A percentile compares a stretch with the other conserved stretches of the same genome.
Conservation (phyloP, 2,888 invertebrate species). For the Lottia scabra region DNA sequence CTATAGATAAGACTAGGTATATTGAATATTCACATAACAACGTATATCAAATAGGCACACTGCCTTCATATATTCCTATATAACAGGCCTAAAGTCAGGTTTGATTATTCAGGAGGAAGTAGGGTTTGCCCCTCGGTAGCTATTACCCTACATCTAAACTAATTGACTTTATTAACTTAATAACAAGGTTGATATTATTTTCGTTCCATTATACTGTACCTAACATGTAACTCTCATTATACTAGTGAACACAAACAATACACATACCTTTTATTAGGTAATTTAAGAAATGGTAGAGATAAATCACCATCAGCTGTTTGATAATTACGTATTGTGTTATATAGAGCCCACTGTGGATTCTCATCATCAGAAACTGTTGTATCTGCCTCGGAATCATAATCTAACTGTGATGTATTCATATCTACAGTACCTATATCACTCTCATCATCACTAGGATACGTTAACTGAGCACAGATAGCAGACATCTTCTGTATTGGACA, state of each 20-base stretch:
- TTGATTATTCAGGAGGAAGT: too few relatives aligned
- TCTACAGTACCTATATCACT: constrained; percentile 32
- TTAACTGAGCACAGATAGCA: constrained; percentile 54
- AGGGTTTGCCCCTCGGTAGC: too few relatives aligned
- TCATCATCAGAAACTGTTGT: constrained; percentile 67
- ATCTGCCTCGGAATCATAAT: constrained; percentile 67
- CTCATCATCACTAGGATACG: constrained; percentile 45
- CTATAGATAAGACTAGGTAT: too few relatives aligned
- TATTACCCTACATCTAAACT: too few relatives aligned
- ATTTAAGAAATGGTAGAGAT: constrained; percentile 91
- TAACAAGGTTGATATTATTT: too few relatives aligned
- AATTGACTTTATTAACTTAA: too few relatives aligned
- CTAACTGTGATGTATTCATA: constrained; percentile 38
- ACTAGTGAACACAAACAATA: neutral
- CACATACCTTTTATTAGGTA: constrained; percentile 78
- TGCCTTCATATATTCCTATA: too few relatives aligned
- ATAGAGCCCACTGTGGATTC: constrained; percentile 85
- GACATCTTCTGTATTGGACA: constrained; percentile 48
- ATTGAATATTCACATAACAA: too few relatives aligned
- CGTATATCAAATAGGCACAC: too few relatives aligned
- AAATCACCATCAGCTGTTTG: constrained; percentile 76
- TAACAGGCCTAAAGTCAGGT: too few relatives aligned
- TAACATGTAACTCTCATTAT: too few relatives aligned
- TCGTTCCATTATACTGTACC: too few relatives aligned
- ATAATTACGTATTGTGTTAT: constrained; percentile 79